A percentile compares a stretch with the other conserved stretches of the same genome.
phyloP scores from a whole-genome alignment of 2,797 vertebrate genomes.

The Distichodus sexfasciatus region DNA sequence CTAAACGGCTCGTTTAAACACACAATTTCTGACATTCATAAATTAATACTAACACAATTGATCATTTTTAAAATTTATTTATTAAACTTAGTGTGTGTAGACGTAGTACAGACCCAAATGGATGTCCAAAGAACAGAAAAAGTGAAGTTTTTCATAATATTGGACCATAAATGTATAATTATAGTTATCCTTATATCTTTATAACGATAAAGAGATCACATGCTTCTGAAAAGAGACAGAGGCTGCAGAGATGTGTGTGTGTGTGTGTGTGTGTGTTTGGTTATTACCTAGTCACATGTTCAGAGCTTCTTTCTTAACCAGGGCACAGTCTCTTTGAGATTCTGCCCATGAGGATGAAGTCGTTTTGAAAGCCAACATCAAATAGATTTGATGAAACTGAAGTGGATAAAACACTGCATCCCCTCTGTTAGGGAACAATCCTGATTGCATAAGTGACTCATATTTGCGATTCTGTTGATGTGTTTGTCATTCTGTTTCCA shows the following conservation, averaged over 20 bases:
- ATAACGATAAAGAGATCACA: no score
- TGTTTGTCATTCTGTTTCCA: constrained; percentile 28
- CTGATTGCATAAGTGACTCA: constrained; percentile 1
- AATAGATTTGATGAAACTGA: constrained; percentile 46
- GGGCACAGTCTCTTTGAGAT: neutral
- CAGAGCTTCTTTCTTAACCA: neutral
- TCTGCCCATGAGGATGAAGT: neutral
- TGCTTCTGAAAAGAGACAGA: neutral
- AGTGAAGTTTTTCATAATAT: no score
- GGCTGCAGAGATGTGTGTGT: neutral
- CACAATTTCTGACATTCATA: no score
- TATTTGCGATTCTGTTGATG: neutral
- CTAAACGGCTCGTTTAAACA: no score
- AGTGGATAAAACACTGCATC: neutral
- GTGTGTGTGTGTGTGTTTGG: neutral
- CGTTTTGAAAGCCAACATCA: constrained; percentile 33
- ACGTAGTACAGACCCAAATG: no score
- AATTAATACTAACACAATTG: no score
- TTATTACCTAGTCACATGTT: neutral
- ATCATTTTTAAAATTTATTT: no score
- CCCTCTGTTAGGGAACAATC: neutral
- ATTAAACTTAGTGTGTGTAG: no score
- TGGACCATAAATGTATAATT: no score
- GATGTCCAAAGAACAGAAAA: no score
- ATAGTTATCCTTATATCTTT: no score